Conservation (phyloP, 2,888 invertebrate species). For the Uloborus plumipes region DNA sequence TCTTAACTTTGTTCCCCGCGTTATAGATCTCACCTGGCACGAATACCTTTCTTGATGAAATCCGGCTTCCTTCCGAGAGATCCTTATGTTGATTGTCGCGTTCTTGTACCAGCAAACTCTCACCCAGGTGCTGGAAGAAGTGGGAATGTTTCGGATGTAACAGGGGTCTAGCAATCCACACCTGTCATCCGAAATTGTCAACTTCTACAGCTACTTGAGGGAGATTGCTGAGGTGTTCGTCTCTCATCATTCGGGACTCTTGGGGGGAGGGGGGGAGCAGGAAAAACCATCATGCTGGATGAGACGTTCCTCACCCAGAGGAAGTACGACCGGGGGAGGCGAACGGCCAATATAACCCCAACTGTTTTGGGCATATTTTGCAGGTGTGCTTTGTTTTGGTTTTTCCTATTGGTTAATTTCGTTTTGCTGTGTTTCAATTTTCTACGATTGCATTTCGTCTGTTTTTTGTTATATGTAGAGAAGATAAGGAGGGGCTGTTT, state of each 20-base stretch:
- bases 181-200: not conserved
- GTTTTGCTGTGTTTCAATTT: too few species aligned
- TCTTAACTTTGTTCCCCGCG: too few species aligned
- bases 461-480: too few species aligned
- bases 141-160: not conserved
- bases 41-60: not conserved
- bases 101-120: not conserved
- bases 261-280: not conserved
- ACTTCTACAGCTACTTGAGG: not conserved
- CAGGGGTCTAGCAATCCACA: not conserved
- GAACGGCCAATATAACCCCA: not conserved
- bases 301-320: not conserved
- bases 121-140: not conserved
- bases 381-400: too few species aligned
- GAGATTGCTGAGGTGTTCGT: not conserved
- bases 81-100: not conserved
- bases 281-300: not conserved
- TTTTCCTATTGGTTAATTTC: too few species aligned
- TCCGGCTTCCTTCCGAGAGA: not conserved
- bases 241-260: not conserved
- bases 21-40: too few species aligned
- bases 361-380: not conserved
- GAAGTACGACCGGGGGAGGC: not conserved
- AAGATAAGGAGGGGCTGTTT: not conserved
- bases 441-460: too few species aligned